A percentile compares a stretch with the other conserved stretches of the same genome.
These are phyloP conservation scores for Oncorhynchus kisutch DNA, from an alignment of 2,113 vertebrate species.

Conservation along the genomic window DNA sequence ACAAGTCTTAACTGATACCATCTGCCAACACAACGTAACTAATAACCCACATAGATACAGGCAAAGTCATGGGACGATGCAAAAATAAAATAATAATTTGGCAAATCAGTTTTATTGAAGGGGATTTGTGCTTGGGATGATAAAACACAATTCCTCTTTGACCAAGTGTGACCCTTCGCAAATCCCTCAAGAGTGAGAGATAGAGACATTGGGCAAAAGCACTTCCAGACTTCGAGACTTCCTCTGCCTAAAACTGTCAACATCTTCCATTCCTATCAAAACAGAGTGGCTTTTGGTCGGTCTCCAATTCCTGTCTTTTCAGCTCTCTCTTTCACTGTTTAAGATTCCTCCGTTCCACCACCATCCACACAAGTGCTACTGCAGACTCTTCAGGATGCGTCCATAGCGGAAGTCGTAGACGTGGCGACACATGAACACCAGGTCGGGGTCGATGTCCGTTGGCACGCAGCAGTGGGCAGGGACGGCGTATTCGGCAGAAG, in stretches of 20 bases:
- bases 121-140: conserved; percentile 42
- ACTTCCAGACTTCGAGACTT: too few relatives aligned
- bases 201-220: background rate
- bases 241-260: too few relatives aligned
- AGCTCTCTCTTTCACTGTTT: too few relatives aligned
- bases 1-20: conserved; percentile 51
- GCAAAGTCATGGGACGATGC: conserved; percentile 56
- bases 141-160: background rate
- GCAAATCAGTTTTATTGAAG: conserved; percentile 36
- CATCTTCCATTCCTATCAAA: too few relatives aligned
- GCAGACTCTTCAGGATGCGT: conserved; percentile 97
- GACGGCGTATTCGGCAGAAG: conserved; percentile 83
- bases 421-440: conserved; percentile 97
- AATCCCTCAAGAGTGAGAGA: background rate
- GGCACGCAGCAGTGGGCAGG: conserved; percentile 94
- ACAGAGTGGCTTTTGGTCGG: too few relatives aligned
- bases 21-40: conserved; percentile 43
- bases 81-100: conserved; percentile 46
- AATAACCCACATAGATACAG: conserved; percentile 61
- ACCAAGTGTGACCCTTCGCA: too few relatives aligned
- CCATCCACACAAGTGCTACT: conserved; percentile 73
- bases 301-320: too few relatives aligned
- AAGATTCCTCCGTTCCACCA: too few relatives aligned
- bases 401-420: conserved; percentile 98
- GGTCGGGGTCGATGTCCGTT: conserved; percentile 89